These are phyloP conservation scores for Centruroides vittatus DNA, from an alignment of 1,140 invertebrate species.

Conservation along the genomic window DNA sequence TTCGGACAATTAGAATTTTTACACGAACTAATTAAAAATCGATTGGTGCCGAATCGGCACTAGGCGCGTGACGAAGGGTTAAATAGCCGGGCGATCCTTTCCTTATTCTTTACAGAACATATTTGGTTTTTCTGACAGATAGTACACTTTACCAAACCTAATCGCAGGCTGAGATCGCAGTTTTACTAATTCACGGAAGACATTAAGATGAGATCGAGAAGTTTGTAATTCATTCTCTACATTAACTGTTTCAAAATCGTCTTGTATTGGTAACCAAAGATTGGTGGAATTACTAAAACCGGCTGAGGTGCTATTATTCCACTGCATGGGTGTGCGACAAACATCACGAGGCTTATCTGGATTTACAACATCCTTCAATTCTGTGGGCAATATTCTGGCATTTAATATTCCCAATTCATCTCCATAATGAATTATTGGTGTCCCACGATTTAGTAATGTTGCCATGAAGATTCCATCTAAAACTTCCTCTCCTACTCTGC, in stretches of 20 bases:
- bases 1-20: too few species aligned
- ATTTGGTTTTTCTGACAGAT: slow-evolving; percentile 11
- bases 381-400: slow-evolving; percentile 19
- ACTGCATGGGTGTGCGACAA: slow-evolving; percentile 29
- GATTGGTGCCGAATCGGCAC: too few species aligned
- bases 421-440: slow-evolving; percentile 59
- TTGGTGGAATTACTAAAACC: slow-evolving; percentile 35
- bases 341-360: background rate
- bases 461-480: slow-evolving; percentile 51
- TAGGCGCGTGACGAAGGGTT: too few species aligned
- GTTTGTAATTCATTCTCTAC: slow-evolving; percentile 16
- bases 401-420: slow-evolving; percentile 68
- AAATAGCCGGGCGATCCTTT: slow-evolving; percentile 51
- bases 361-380: background rate
- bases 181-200: slow-evolving; percentile 22
- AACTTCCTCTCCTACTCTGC: slow-evolving; percentile 39
- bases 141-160: slow-evolving; percentile 25
- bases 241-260: slow-evolving; percentile 20
- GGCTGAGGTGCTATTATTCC: slow-evolving; percentile 22
- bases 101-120: slow-evolving; percentile 37
- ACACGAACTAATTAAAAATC: too few species aligned
- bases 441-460: slow-evolving; percentile 49
- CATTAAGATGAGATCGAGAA: slow-evolving; percentile 23
- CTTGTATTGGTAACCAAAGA: slow-evolving; percentile 24
- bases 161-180: slow-evolving; percentile 27